A percentile compares a stretch with the other conserved stretches of the same genome.
These are phyloP conservation scores for Sinodicranocentrus sp. DNA, from an alignment of 2,888 invertebrate genomes.

Conservation along the genomic window DNA sequence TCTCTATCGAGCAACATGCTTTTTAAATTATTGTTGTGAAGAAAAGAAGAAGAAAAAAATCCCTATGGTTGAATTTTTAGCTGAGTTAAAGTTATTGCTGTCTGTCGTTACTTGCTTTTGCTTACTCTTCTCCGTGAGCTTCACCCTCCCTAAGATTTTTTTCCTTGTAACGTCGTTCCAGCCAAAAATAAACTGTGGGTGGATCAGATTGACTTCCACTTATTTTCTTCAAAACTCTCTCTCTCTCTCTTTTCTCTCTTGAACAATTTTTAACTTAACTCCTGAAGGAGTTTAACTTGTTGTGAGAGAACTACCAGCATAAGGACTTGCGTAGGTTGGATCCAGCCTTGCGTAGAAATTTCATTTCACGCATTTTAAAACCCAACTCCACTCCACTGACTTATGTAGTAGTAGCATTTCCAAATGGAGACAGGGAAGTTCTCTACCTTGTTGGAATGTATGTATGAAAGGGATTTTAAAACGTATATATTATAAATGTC, in stretches of 20 bases:
- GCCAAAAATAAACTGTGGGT: conserved; percentile 66
- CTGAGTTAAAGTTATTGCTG: conserved; percentile 44
- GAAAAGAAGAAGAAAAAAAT: not conserved
- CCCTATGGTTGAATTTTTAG: conserved; percentile 10
- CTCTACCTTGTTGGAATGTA: too few species aligned
- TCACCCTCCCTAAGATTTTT: conserved; percentile 36
- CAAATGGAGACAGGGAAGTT: too few species aligned
- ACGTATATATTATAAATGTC: too few species aligned
- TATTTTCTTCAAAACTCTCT: not conserved
- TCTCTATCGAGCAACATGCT: conserved; percentile 7
- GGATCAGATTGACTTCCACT: conserved; percentile 66
- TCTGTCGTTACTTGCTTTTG: conserved; percentile 40
- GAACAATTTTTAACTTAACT: too few species aligned
- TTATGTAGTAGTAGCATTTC: too few species aligned
- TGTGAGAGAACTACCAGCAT: too few species aligned
- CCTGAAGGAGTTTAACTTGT: too few species aligned
- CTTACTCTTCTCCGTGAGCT: not conserved
- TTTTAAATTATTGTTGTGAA: conserved; percentile 42
- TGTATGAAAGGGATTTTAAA: too few species aligned
- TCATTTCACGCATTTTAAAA: conserved; percentile 66
- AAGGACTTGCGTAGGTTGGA: conserved; percentile 1
- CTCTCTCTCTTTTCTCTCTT: too few species aligned
- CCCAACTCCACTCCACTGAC: conserved; percentile 34
- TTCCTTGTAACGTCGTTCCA: conserved; percentile 19
- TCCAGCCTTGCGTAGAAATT: conserved; percentile 53